Evolutionary conservation across 2,888 invertebrate species (phyloP).

Genomic region (Rhodophaea formosa): DNA sequence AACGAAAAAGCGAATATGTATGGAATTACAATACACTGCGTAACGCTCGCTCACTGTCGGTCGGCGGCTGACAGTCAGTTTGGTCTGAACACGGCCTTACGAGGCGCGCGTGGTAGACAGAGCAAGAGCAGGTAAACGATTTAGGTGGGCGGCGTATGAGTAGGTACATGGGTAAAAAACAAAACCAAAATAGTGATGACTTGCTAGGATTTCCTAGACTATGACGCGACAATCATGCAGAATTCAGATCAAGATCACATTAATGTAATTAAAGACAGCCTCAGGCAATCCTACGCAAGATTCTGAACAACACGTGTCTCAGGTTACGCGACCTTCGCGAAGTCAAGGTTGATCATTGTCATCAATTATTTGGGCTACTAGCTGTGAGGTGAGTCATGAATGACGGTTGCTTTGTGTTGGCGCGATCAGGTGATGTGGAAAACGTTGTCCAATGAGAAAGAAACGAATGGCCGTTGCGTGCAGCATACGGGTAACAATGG

Average conservation of each 20-base stretch:
- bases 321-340: background rate
- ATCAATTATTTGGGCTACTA: background rate
- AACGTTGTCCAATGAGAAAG: background rate
- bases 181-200: too few relatives aligned
- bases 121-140: too few relatives aligned
- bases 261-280: background rate
- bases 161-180: too few relatives aligned
- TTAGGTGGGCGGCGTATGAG: too few relatives aligned
- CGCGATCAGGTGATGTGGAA: slow-evolving; percentile 2
- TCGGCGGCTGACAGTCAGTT: too few relatives aligned
- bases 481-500: background rate
- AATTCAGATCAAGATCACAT: background rate
- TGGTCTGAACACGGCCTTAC: too few relatives aligned
- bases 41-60: too few relatives aligned
- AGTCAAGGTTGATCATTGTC: background rate
- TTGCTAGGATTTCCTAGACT: too few relatives aligned
- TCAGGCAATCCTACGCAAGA: background rate
- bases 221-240: too few relatives aligned
- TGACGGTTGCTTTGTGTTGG: background rate
- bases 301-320: background rate
- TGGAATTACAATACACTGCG: too few relatives aligned
- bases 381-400: background rate
- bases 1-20: too few relatives aligned
- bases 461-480: background rate
- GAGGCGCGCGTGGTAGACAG: too few relatives aligned